These are phyloP conservation scores for Ascaphus truei DNA, from an alignment of 2,113 vertebrate genomes.

Conservation along the genomic window DNA sequence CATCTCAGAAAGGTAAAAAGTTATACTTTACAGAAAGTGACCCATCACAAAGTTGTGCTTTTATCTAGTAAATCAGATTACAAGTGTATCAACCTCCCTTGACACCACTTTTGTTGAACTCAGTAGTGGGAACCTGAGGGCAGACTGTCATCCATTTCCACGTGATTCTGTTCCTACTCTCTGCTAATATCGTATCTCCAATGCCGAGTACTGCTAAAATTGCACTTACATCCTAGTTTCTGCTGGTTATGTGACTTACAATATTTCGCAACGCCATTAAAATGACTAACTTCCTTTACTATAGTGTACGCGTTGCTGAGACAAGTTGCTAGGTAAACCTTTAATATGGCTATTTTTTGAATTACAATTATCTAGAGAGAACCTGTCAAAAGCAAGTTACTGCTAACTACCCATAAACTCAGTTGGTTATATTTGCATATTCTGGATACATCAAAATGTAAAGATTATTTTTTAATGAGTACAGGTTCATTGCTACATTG, in stretches of 20 bases:
- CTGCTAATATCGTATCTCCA: slow-evolving; percentile 60
- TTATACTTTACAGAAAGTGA: slow-evolving; percentile 68
- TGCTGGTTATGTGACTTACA: slow-evolving; percentile 55
- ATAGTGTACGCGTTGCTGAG: slow-evolving; percentile 50
- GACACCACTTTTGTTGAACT: slow-evolving; percentile 53
- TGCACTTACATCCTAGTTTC: slow-evolving; percentile 54
- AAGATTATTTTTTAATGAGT: slow-evolving; percentile 45
- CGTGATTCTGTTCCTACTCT: slow-evolving; percentile 51
- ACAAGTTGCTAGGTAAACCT: slow-evolving; percentile 69
- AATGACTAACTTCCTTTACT: slow-evolving; percentile 49
- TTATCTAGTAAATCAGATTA: slow-evolving; percentile 75
- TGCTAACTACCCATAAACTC: slow-evolving; percentile 53
- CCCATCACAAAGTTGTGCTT: slow-evolving; percentile 84
- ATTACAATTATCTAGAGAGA: slow-evolving; percentile 60
- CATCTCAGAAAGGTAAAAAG: slow-evolving; percentile 61
- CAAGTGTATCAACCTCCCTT: slow-evolving; percentile 62
- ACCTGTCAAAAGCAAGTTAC: slow-evolving; percentile 61
- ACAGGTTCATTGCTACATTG: slow-evolving; percentile 46
- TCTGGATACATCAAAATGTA: slow-evolving; percentile 57
- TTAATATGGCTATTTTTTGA: slow-evolving; percentile 73
- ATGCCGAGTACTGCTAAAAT: slow-evolving; percentile 62
- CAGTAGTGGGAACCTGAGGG: slow-evolving; percentile 52
- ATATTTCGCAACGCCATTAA: slow-evolving; percentile 53
- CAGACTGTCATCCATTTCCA: slow-evolving; percentile 54
- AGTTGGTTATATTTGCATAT: slow-evolving; percentile 68